These are phyloP conservation scores for Eumaeus atala DNA, from an alignment of 1,140 invertebrate species.

Conservation along the genomic window DNA sequence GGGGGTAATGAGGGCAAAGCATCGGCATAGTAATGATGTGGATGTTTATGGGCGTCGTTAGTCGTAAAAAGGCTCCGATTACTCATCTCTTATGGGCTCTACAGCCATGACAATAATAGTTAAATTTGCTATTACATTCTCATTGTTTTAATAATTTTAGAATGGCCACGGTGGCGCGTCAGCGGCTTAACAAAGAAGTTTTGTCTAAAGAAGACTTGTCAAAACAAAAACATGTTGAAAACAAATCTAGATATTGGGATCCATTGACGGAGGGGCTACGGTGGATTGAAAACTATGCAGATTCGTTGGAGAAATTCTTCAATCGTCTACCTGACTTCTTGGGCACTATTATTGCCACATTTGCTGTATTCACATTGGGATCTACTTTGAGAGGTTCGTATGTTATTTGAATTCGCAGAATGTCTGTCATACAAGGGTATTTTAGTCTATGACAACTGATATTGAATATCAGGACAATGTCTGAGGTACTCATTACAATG, in stretches of 20 bases:
- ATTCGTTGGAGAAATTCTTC: constrained; percentile 73
- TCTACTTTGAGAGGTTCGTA: constrained; percentile 74
- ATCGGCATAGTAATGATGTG: no score
- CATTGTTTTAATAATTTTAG: background rate
- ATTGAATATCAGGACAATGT: no score
- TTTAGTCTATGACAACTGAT: no score
- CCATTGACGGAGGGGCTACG: constrained; percentile 69
- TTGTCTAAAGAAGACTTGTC: background rate
- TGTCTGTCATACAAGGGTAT: no score
- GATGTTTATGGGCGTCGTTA: no score
- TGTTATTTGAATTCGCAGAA: no score
- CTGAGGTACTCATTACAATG: no score
- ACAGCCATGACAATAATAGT: no score
- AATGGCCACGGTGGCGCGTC: constrained; percentile 2
- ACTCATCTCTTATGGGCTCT: no score
- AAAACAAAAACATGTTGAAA: constrained; percentile 13
- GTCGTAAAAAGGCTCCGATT: no score
- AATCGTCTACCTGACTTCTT: constrained; percentile 70
- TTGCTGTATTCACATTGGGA: constrained; percentile 76
- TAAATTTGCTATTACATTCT: no score
- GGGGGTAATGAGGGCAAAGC: no score
- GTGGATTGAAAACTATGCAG: constrained; percentile 75
- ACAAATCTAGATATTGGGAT: constrained; percentile 54
- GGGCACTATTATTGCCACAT: constrained; percentile 70
- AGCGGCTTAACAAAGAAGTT: background rate